These are phyloP conservation scores for Periparus ater DNA, from an alignment of 2,797 vertebrate species.

Conservation along the genomic window DNA sequence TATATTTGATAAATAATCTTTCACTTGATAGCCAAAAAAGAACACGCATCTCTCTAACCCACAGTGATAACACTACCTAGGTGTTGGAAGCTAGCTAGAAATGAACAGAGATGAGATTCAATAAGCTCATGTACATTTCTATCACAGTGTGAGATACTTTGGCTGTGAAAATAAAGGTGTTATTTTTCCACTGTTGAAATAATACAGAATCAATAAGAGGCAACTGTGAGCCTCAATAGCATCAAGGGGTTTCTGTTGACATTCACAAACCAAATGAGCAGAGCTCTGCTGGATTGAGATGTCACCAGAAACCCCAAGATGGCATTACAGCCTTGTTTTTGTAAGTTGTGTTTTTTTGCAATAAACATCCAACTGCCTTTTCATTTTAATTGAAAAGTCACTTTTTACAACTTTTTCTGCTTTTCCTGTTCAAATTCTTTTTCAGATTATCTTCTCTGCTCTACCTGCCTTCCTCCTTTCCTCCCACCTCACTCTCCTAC, in stretches of 20 bases:
- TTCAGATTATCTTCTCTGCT: background rate
- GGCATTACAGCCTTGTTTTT: conserved; percentile 71
- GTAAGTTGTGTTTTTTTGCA: background rate
- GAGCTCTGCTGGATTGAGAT: conserved; percentile 65
- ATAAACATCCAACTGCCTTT: background rate
- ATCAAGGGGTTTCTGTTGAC: conserved; percentile 45
- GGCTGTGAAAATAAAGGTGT: conserved; percentile 60
- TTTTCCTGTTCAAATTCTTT: background rate
- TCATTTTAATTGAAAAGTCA: background rate
- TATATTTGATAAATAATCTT: conserved; percentile 8
- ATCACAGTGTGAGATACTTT: conserved; percentile 50
- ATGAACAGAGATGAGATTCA: conserved; percentile 41
- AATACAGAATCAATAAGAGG: conserved; percentile 65
- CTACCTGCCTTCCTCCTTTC: background rate
- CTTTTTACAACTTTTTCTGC: background rate
- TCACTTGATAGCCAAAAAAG: background rate
- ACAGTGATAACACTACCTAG: background rate
- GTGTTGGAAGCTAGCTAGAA: conserved; percentile 14
- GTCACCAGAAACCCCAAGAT: conserved; percentile 71
- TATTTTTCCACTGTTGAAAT: conserved; percentile 65
- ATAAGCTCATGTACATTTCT: conserved; percentile 50
- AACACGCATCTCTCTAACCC: background rate
- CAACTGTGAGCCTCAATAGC: conserved; percentile 25
- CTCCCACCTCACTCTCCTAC: background rate
- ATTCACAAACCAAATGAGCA: conserved; percentile 54